Percentiles rank a stretch among this genome's conserved stretches.
Conservation (phyloP, 64 coral and sea anemone genomes). For the Montipora efflorescens region DNA sequence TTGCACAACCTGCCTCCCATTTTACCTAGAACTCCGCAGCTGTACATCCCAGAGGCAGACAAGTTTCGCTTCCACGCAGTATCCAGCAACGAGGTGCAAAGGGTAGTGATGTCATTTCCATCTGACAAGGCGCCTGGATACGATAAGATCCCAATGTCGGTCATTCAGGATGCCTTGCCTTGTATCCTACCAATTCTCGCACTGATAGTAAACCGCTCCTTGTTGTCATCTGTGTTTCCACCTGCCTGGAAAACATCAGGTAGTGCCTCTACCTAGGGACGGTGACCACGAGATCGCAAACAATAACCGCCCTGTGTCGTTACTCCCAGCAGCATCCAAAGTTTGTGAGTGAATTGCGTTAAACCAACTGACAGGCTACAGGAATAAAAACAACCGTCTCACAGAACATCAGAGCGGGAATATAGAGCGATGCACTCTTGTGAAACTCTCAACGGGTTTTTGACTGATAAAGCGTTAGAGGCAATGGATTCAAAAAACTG, state of each 20-base stretch:
- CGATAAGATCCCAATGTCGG: constrained; percentile 43
- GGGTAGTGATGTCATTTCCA: constrained; percentile 54
- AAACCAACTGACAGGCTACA: constrained; percentile 58
- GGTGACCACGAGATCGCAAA: constrained; percentile 19
- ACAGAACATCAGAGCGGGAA: constrained; percentile 65
- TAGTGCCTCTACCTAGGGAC: background rate
- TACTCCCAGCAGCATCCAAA: constrained; percentile 57
- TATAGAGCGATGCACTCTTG: constrained; percentile 51
- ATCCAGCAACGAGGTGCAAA: constrained; percentile 7
- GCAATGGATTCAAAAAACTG: constrained; percentile 71
- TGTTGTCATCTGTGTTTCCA: constrained; percentile 50
- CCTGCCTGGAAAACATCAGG: constrained; percentile 37
- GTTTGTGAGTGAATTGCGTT: constrained; percentile 71
- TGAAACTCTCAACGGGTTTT: constrained; percentile 59
- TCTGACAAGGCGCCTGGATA: constrained; percentile 50
- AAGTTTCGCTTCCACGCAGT: constrained; percentile 49
- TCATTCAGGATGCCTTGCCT: constrained; percentile 48
- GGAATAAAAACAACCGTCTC: constrained; percentile 41
- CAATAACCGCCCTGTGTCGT: constrained; percentile 42
- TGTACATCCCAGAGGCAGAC: constrained; percentile 1
- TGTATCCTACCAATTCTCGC: constrained; percentile 33
- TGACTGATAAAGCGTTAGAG: constrained; percentile 67
- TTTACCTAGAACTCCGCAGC: too few relatives aligned
- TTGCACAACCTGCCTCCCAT: too few relatives aligned
- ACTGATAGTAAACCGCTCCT: constrained; percentile 34